These are phyloP conservation scores for Shinisaurus crocodilurus DNA, from an alignment of 2,113 vertebrate species.

Conservation along the genomic window DNA sequence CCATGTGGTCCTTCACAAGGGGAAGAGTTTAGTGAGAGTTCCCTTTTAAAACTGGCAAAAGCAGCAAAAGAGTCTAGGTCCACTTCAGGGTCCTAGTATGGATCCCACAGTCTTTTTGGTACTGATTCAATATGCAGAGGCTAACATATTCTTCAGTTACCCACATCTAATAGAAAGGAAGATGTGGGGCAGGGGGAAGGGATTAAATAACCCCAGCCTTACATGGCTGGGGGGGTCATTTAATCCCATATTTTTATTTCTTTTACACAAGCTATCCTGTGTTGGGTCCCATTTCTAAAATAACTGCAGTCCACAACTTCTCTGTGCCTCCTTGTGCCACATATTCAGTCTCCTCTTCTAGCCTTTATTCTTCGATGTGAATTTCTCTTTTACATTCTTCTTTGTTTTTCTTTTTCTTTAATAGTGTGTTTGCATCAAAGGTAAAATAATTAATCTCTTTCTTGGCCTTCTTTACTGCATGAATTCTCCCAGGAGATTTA, in stretches of 20 bases:
- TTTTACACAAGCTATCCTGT: neutral
- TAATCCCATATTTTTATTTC: neutral
- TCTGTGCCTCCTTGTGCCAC: neutral
- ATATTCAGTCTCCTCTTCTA: neutral
- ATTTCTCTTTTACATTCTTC: neutral
- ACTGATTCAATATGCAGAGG: neutral
- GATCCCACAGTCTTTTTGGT: neutral
- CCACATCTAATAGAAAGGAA: neutral
- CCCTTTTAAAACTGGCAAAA: neutral
- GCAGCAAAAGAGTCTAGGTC: neutral
- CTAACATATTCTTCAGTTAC: neutral
- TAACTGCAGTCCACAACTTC: neutral
- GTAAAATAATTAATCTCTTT: slow-evolving; percentile 36
- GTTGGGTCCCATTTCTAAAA: neutral
- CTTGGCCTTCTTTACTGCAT: slow-evolving; percentile 8
- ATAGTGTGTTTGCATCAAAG: slow-evolving; percentile 22
- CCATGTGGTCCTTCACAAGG: too few species aligned
- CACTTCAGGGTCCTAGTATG: too few species aligned
- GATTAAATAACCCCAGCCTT: neutral
- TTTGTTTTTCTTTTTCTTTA: neutral
- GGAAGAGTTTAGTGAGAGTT: too few species aligned
- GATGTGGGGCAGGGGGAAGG: too few species aligned
- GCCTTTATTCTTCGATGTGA: neutral
- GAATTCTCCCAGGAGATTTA: slow-evolving; percentile 27
- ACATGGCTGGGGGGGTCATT: neutral